Percentiles rank a stretch among this genome's conserved stretches.
Evolutionary conservation across 2,113 vertebrate species (phyloP).

Genomic region (Barnardius zonarius): DNA sequence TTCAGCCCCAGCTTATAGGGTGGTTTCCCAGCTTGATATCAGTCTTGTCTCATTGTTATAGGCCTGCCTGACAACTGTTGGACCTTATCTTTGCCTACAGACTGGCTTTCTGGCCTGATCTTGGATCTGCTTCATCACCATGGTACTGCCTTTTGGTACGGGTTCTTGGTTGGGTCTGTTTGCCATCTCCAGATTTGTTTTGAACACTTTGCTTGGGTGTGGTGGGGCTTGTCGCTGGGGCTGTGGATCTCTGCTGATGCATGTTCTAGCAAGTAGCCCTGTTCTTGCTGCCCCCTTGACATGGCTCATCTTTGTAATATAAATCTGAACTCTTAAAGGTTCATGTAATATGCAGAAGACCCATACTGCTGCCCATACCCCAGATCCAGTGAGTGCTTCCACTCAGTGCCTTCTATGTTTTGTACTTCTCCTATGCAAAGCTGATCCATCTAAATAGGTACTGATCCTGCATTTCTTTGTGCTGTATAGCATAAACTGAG

Average conservation of each 20-base stretch:
- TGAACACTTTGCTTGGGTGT: not conserved
- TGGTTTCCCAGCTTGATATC: not conserved
- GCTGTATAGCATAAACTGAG: not conserved
- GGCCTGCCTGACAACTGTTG: not conserved
- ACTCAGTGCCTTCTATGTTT: not conserved
- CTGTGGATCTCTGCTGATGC: not conserved
- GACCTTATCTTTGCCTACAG: not conserved
- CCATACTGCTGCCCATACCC: not conserved
- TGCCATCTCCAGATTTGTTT: not conserved
- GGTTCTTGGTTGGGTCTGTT: not conserved
- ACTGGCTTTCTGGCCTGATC: not conserved
- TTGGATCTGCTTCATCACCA: not conserved
- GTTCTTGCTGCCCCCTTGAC: not conserved
- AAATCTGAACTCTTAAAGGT: not conserved
- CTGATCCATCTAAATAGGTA: not conserved
- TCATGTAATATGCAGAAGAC: not conserved
- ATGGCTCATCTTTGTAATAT: not conserved
- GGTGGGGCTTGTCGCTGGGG: not conserved
- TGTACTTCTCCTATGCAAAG: not conserved
- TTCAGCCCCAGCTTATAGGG: not conserved
- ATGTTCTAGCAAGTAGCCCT: not conserved
- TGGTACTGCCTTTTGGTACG: not conserved
- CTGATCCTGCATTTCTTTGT: not conserved
- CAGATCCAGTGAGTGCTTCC: not conserved
- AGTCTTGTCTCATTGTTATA: rapidly evolving